Evolutionary conservation across 1,140 invertebrate species (phyloP), one percentile per base, ranked within the genome.

Genomic region (Bombus soroeensis): DNA sequence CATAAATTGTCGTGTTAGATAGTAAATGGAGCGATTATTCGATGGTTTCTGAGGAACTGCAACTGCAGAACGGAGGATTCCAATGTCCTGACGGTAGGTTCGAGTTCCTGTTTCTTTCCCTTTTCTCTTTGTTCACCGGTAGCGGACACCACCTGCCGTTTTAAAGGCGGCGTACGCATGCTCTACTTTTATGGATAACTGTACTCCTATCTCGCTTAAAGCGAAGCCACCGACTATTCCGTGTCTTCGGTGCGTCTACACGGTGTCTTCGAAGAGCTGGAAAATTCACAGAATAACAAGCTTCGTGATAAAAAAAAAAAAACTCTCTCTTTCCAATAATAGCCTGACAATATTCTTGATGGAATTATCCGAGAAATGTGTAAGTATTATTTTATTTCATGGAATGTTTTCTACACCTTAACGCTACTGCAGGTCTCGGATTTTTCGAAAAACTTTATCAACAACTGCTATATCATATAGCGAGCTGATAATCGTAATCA

Each of bases 151-250:
- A 93, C 89, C 92, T 93, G 92, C 90, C 90, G 88, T 68, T 92
- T 88, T 91, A 91, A 89, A 90, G 84, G 84, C 84, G 81, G 74
- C 79, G 81, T 89, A 88, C 91, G 90, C 84, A 88, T 89, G 92
- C 88, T 92, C 92, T 88, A 93, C 92, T 93, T 92, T 92, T 92
- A 90, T 91, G 90, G 87, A 90, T 91, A 91, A 91, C 90, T 91
- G 90, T 91, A 91, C 89, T 90, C 59, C 90, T 91, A 91, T 91
- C 90, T 91, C 72, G 87, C 85, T 90, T 84, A 81, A 83, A 91
- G 89, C 75, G 71, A 90, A 88, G 73, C 64, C 81, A 82, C 84
- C 57, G 78, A 81, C 68, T 84, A 86, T 88, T 64, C 77, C 74
- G 53, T 78, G 64, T 87, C 74, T 81, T 59, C n/a, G 37, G 25